Evolutionary conservation across 2,888 invertebrate species (phyloP), one percentile per base, ranked within the genome.

Genomic region (Oeneis ivallda): DNA sequence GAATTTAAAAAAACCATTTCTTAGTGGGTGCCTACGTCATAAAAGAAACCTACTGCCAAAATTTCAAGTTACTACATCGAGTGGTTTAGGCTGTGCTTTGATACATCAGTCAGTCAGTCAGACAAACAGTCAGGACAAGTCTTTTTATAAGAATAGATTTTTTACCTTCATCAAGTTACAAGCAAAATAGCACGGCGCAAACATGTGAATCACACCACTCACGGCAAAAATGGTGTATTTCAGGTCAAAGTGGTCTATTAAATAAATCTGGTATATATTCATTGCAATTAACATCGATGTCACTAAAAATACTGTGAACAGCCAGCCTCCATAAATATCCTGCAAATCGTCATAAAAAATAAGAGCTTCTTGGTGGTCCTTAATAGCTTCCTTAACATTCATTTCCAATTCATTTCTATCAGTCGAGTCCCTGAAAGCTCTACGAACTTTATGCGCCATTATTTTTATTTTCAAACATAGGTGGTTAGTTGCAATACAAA

Each of bases 401-500:
- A 43, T 39, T 56, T 77, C 74, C 4, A 87, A 72, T 50, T 85
- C 80, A 0, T 57, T 57, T 32, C 65, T 67, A 45, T 72, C 75
- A 17, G 70, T 76, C 0, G 84, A 73, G 52, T 78, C 70, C 43
- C 72, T 68, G 66, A 86, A 87, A 0, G 83, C 81, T 56, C 70
- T 80, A 0, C 75, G 43, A 37, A 85, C 72, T 67, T 83, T 85
- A 49, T 79, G 76, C 0, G 75, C 68, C 66, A 87, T 70, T 50
- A 89, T 64, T 71, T 87, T 86, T 13, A 89, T 65, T 69, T 88
- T 89, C 1, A 88, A 71, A 7, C 82, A 75, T 37, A 87, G 72
- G 69, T 88, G 86, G 0, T 81, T 84, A 0, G 81, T 84, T 0
- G 83, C 82, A 58, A 88, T 86, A 63, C 87, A 86, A 64, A 86